These are phyloP conservation scores for Athalia circularis DNA, from an alignment of 2,888 invertebrate genomes.

Conservation along the genomic window DNA sequence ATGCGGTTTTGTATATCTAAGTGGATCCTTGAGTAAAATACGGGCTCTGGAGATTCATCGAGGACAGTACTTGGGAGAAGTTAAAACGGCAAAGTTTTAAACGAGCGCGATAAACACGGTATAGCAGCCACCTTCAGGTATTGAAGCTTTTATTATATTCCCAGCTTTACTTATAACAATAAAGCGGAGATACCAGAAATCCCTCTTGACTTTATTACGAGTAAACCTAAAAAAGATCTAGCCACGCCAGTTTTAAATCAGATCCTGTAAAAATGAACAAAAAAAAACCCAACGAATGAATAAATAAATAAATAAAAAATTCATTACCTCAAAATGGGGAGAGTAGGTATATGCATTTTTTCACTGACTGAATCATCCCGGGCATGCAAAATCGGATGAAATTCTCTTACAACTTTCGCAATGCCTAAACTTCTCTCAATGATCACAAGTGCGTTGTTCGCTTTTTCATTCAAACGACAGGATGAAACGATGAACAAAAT, in stretches of 20 bases:
- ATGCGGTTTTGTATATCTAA: slow-evolving; percentile 10
- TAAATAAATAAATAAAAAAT: not conserved
- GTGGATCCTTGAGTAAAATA: slow-evolving; percentile 24
- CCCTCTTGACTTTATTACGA: no score
- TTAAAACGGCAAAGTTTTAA: slow-evolving; percentile 38
- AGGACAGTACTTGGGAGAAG: slow-evolving; percentile 17
- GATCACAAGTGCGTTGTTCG: not conserved
- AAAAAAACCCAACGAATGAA: not conserved
- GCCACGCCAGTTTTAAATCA: no score
- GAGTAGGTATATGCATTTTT: no score
- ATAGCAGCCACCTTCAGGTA: not conserved
- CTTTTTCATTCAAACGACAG: not conserved
- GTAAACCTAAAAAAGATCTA: no score
- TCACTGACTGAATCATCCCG: no score
- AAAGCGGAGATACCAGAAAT: not conserved
- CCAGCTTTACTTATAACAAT: slow-evolving; percentile 9
- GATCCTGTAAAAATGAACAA: not conserved
- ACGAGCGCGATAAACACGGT: slow-evolving; percentile 33
- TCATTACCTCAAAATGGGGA: not conserved
- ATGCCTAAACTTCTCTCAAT: slow-evolving; percentile 10
- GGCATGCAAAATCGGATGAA: not conserved
- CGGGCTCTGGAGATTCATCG: slow-evolving; percentile 24
- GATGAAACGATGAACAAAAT: not conserved
- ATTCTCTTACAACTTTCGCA: slow-evolving; percentile 7
- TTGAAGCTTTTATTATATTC: slow-evolving; percentile 29